Evolutionary conservation across 1,140 invertebrate species (phyloP), one percentile per base, ranked within the genome.

Genomic region (Drosophila grimshawi): DNA sequence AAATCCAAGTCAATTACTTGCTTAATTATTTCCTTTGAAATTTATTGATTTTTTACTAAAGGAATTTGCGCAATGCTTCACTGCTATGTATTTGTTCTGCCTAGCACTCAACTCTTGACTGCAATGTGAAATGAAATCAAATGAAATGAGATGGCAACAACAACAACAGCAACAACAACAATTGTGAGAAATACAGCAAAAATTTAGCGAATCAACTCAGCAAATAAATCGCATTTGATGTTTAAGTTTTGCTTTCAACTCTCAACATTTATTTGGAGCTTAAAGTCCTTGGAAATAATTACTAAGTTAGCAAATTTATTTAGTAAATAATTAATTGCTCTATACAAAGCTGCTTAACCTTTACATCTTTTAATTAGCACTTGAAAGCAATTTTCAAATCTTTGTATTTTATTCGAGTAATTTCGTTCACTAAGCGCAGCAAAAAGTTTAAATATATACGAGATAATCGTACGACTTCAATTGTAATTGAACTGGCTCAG

Each of bases 1-100:
- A 91, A 90, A 90, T 90, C 86, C 86, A 90, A 90, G 86, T 90
- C 86, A 90, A 90, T 90, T 90, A 90, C 83, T 88, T 90, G 88
- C 88, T 88, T 90, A 91, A 90, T 90, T 90, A 90, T 90, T 90
- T 90, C 82, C 86, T 90, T 86, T 83, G 86, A 90, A 88, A 91
- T 83, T 90, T 91, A 90, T 91, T 85, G 86, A 88, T 88, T 91
- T 91, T 77, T 88, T 75, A 43, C 49, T 49, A 59, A 67, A 72
- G 82, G 78, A 86, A 86, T 86, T 78, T 76, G 46, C 72, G 48
- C 66, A 68, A 53, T 75, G 80, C 80, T 75, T 75, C 61, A 53
- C 70, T 65, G 68, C 53, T 80, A 73, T 43, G 39, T 43, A 3
- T 86, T 86, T 89, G 83, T 83, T 88, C 65, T 77, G 71, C 83